These are phyloP conservation scores for Paedocypris micromegethes DNA, from an alignment of 2,797 vertebrate species.

Conservation along the genomic window DNA sequence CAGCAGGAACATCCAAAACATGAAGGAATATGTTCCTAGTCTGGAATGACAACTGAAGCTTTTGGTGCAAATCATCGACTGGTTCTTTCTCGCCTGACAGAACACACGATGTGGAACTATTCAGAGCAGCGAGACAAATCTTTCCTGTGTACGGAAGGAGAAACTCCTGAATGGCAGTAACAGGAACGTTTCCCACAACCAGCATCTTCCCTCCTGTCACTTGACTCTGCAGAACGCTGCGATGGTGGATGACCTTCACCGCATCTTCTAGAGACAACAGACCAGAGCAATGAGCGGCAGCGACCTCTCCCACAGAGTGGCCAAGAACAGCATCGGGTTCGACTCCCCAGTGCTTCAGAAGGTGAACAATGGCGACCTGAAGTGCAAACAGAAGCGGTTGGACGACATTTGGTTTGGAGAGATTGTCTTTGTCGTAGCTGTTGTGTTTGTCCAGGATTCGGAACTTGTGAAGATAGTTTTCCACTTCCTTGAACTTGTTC, in stretches of 20 bases:
- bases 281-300: constrained; percentile 80
- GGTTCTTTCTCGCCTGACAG: constrained; percentile 71
- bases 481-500: constrained; percentile 73
- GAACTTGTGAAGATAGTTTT: constrained; percentile 65
- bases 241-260: constrained; percentile 76
- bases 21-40: constrained; percentile 71
- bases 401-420: constrained; percentile 64
- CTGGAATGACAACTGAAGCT: constrained; percentile 55
- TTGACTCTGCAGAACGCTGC: constrained; percentile 72
- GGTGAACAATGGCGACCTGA: constrained; percentile 72
- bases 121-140: constrained; percentile 75
- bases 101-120: constrained; percentile 78
- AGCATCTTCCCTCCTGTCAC: constrained; percentile 80
- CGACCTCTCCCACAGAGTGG: constrained; percentile 79
- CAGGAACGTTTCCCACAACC: constrained; percentile 73
- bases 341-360: constrained; percentile 78
- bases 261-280: constrained; percentile 80
- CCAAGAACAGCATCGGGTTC: constrained; percentile 69
- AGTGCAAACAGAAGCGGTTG: constrained; percentile 80
- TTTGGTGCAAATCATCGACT: constrained; percentile 53
- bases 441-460: constrained; percentile 58
- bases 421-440: constrained; percentile 55
- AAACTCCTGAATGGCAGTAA: constrained; percentile 62
- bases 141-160: constrained; percentile 60
- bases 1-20: constrained; percentile 70